Evolutionary conservation across 2,113 vertebrate species (phyloP).

Genomic region (human (Homo sapiens)): DNA sequence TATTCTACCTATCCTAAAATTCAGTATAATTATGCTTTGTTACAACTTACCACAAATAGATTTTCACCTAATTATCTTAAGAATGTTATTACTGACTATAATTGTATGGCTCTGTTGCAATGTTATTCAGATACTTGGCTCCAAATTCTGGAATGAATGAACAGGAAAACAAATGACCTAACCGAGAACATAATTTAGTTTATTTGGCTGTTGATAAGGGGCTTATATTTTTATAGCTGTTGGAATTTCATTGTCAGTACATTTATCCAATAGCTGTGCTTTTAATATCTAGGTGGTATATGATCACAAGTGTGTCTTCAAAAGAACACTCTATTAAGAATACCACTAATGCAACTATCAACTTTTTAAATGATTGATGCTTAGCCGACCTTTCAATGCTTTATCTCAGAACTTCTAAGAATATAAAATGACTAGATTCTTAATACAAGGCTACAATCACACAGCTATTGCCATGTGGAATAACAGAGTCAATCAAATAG

Average conservation of each 20-base stretch:
- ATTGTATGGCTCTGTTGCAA: background rate
- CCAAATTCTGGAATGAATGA: background rate
- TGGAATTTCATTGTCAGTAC: slow-evolving; percentile 36
- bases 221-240: background rate
- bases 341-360: background rate
- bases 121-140: slow-evolving; percentile 10
- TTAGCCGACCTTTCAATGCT: background rate
- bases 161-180: slow-evolving; percentile 47
- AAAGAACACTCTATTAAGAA: slow-evolving; percentile 29
- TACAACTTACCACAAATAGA: background rate
- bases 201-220: background rate
- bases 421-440: background rate
- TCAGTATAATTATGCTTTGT: background rate
- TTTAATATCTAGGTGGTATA: background rate
- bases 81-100: background rate
- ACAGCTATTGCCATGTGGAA: background rate
- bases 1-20: background rate
- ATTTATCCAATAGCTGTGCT: background rate
- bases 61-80: slow-evolving; percentile 33
- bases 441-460: background rate
- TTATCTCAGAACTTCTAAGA: slow-evolving; percentile 43
- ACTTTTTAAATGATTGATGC: slow-evolving; percentile 29
- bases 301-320: background rate
- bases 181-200: background rate
- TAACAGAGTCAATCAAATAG: background rate